These are phyloP conservation scores for Aleiodes alternator DNA, from an alignment of 2,888 invertebrate genomes.

Conservation along the genomic window DNA sequence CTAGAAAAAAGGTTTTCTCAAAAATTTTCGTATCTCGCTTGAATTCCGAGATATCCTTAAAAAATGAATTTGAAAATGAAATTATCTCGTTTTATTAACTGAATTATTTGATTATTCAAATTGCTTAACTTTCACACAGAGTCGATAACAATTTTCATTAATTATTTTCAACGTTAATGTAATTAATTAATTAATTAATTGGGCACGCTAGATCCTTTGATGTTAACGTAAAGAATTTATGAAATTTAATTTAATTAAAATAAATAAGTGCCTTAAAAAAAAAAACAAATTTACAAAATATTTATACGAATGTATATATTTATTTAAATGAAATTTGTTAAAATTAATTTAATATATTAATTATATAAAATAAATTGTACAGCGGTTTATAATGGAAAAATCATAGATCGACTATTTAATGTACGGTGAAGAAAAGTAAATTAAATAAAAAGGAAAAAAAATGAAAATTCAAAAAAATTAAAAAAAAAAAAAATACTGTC, in stretches of 20 bases:
- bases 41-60: too few species aligned
- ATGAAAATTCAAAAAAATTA: too few species aligned
- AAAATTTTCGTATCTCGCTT: too few species aligned
- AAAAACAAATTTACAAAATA: conserved; percentile 25
- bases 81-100: too few species aligned
- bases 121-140: too few species aligned
- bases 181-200: conserved; percentile 11
- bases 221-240: too few species aligned
- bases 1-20: too few species aligned
- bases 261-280: conserved; percentile 18
- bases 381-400: conserved; percentile 41
- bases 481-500: background rate
- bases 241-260: too few species aligned
- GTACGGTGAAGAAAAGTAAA: conserved; percentile 61
- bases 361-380: conserved; percentile 48
- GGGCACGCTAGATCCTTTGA: too few species aligned
- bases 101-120: too few species aligned
- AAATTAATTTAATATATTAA: conserved; percentile 29
- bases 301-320: conserved; percentile 28
- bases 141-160: too few species aligned
- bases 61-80: too few species aligned
- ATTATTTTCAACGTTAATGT: background rate
- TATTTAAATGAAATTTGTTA: conserved; percentile 15
- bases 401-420: conserved; percentile 57
- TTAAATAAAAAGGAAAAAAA: conserved; percentile 48